Percentiles rank a stretch among this genome's conserved stretches.
These are phyloP conservation scores for Rhegmatorhina hoffmannsi DNA, from an alignment of 2,113 vertebrate species.

Conservation along the genomic window DNA sequence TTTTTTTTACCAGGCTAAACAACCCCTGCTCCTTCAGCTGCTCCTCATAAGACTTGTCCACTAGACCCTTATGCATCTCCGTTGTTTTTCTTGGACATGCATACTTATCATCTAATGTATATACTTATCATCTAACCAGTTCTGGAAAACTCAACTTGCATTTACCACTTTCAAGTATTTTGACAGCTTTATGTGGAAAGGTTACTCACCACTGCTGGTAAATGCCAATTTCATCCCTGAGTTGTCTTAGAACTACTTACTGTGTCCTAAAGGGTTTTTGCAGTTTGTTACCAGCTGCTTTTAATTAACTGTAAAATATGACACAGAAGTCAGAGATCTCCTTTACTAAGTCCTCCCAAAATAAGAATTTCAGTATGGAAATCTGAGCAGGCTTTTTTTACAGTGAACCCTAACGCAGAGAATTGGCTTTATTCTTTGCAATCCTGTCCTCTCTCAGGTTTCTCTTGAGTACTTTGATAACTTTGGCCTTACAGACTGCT, in stretches of 20 bases:
- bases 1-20: not conserved
- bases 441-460: not conserved
- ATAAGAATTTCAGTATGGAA: not conserved
- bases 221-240: not conserved
- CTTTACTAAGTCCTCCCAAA: not conserved
- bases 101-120: not conserved
- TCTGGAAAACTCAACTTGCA: not conserved
- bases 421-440: not conserved
- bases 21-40: not conserved
- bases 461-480: not conserved
- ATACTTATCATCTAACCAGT: not conserved
- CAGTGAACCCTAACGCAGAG: not conserved
- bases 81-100: not conserved
- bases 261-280: not conserved
- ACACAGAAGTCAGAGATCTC: not conserved
- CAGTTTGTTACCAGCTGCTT: not conserved
- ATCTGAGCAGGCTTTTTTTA: not conserved
- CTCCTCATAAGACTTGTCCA: not conserved
- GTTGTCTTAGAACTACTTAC: not conserved
- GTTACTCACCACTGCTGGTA: not conserved
- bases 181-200: not conserved
- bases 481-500: not conserved
- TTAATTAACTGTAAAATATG: not conserved
- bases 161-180: not conserved
- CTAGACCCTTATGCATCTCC: not conserved